Conservation (phyloP, 2,797 vertebrate genomes). For the Momotus momota region DNA sequence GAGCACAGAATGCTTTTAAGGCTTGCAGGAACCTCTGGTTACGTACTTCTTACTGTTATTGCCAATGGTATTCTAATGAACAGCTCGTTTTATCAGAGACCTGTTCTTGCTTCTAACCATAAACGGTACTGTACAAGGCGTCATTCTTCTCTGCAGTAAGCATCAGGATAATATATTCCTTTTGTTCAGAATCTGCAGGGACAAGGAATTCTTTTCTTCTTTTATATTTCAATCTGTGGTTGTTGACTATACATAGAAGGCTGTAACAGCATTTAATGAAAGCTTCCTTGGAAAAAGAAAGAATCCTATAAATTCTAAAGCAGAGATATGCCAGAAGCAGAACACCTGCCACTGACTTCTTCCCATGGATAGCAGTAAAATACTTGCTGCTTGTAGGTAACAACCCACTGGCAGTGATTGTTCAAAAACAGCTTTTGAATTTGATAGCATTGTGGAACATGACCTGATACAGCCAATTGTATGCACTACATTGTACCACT, state of each 20-base stretch:
- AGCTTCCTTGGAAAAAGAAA: slow-evolving; percentile 29
- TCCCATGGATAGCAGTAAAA: slow-evolving; percentile 31
- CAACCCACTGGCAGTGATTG: not conserved
- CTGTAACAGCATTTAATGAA: slow-evolving; percentile 46
- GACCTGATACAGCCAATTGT: not conserved
- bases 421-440: slow-evolving; percentile 34
- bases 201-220: not conserved
- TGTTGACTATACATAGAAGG: slow-evolving; percentile 22
- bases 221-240: not conserved
- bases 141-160: slow-evolving; percentile 20
- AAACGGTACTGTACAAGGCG: not conserved
- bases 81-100: slow-evolving; percentile 41
- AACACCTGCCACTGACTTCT: slow-evolving; percentile 51
- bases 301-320: slow-evolving; percentile 39
- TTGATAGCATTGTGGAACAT: not conserved
- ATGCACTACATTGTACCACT: not conserved
- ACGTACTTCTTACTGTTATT: not conserved
- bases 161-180: slow-evolving; percentile 23
- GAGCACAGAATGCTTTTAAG: not conserved
- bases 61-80: slow-evolving; percentile 40
- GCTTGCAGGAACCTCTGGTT: not conserved
- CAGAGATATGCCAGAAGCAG: slow-evolving; percentile 41
- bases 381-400: slow-evolving; percentile 24
- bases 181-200: slow-evolving; percentile 6
- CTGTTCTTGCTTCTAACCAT: slow-evolving; percentile 22